Percentiles rank a stretch among this genome's conserved stretches.
These are phyloP conservation scores for Eubasilissa regina DNA, from an alignment of 1,140 invertebrate genomes.

Conservation along the genomic window DNA sequence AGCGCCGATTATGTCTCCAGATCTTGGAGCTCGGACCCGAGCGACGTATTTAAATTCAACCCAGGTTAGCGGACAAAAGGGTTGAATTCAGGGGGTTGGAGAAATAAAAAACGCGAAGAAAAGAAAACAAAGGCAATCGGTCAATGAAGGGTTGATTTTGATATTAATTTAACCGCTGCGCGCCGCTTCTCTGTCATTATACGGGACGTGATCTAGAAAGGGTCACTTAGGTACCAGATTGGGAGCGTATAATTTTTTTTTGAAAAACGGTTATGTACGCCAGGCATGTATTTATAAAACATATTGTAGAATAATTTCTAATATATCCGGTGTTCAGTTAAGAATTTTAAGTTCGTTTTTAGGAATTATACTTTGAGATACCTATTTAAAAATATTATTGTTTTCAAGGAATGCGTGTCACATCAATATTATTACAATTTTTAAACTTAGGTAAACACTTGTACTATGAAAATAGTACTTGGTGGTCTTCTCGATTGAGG, in stretches of 20 bases:
- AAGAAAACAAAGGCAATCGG: constrained; percentile 51
- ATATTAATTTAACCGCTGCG: constrained; percentile 55
- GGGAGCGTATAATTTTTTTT: constrained; percentile 39
- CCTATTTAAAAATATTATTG: no score
- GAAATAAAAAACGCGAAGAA: constrained; percentile 17
- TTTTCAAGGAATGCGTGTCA: no score
- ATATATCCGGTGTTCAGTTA: constrained; percentile 14
- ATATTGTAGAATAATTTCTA: neutral
- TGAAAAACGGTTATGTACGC: constrained; percentile 9
- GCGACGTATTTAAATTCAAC: constrained; percentile 32
- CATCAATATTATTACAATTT: no score
- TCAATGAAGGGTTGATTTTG: constrained; percentile 54
- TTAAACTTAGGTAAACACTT: no score
- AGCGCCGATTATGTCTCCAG: neutral
- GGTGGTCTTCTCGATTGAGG: no score
- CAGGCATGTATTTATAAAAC: no score
- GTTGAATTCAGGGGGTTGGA: neutral
- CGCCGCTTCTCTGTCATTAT: constrained; percentile 49
- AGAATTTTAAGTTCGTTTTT: no score
- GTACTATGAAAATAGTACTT: no score
- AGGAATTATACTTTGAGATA: no score
- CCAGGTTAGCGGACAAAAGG: constrained; percentile 20
- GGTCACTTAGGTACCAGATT: constrained; percentile 49
- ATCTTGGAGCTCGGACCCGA: neutral
- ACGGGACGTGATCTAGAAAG: constrained; percentile 43